These are phyloP conservation scores for Brachyrhaphis roseni DNA, from an alignment of 2,797 vertebrate genomes.

Conservation along the genomic window DNA sequence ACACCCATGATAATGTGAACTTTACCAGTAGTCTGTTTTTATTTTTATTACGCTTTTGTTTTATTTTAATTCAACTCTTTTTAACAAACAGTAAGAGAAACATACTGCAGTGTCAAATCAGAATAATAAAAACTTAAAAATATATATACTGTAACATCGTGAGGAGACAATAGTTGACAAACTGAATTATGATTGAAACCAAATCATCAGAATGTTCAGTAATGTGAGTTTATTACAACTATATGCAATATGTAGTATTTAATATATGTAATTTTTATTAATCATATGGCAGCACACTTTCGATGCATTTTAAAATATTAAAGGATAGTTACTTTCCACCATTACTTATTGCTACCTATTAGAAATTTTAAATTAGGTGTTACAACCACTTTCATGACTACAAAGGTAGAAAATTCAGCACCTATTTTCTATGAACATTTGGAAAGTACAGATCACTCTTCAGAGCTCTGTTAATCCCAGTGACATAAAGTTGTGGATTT, in stretches of 20 bases:
- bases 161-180: neutral
- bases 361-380: neutral
- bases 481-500: neutral
- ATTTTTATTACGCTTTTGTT: neutral
- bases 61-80: neutral
- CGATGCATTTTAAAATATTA: neutral
- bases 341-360: neutral
- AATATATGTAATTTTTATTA: neutral
- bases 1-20: neutral
- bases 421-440: neutral
- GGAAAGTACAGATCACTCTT: neutral
- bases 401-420: neutral
- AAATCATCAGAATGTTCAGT: neutral
- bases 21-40: neutral
- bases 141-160: neutral
- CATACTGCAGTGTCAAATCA: neutral
- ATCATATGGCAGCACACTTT: neutral
- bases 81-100: neutral
- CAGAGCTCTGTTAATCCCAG: neutral
- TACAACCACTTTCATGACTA: neutral
- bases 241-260: neutral
- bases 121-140: neutral
- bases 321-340: neutral
- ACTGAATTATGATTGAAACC: neutral
- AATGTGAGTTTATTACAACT: neutral